Percentiles rank a stretch among this genome's conserved stretches.
Conservation (phyloP, 1,140 invertebrate genomes). For the Leptinotarsa lineolata region DNA sequence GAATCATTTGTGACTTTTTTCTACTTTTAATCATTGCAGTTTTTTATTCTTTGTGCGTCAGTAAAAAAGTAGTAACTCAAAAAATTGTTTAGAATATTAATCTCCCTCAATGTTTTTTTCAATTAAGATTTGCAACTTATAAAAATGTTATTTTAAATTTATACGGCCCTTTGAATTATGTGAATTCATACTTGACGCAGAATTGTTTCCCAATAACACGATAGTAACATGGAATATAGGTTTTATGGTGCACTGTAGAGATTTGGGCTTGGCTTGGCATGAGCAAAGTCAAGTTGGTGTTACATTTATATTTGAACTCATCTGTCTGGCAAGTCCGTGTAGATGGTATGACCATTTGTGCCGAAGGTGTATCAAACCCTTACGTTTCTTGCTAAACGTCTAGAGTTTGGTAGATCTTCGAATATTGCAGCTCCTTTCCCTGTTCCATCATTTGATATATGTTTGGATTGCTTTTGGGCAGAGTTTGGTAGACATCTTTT, state of each 20-base stretch:
- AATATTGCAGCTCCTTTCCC: constrained; percentile 22
- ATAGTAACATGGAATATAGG: not conserved
- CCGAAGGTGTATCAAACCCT: constrained; percentile 40
- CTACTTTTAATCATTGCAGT: no score
- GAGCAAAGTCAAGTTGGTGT: constrained; percentile 51
- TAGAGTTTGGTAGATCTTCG: constrained; percentile 46
- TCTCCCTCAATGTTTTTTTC: no score
- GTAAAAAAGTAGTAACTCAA: no score
- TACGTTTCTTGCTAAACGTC: constrained; percentile 27
- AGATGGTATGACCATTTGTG: constrained; percentile 45
- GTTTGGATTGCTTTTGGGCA: constrained; percentile 2
- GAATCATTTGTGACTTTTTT: no score
- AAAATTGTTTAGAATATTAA: no score
- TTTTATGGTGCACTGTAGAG: not conserved
- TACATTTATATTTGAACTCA: constrained; percentile 43
- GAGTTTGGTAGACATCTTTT: not conserved
- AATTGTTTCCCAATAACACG: no score
- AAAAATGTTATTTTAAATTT: no score
- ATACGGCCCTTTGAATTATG: no score
- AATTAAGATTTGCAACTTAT: no score
- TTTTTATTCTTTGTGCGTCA: no score
- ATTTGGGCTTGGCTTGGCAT: constrained; percentile 43
- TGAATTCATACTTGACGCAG: no score
- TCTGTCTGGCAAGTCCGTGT: constrained; percentile 57
- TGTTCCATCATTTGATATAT: not conserved